Conservation (phyloP, 2,797 vertebrate genomes). For the Morus bassanus region DNA sequence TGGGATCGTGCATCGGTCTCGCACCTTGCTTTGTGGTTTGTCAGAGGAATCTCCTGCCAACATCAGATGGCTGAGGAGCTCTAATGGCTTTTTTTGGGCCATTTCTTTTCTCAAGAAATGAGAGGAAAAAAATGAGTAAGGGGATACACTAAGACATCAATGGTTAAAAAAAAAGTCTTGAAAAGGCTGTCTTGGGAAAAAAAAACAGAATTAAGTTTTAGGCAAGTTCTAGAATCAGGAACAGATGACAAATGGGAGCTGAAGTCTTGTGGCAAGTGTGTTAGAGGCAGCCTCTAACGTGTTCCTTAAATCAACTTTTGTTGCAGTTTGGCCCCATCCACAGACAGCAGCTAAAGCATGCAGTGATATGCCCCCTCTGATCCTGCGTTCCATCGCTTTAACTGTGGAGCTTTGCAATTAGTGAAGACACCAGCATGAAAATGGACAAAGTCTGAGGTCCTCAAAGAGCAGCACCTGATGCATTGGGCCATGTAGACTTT, state of each 20-base stretch:
- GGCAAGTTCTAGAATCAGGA: neutral
- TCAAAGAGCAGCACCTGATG: neutral
- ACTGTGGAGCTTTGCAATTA: neutral
- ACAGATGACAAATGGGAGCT: conserved; percentile 4
- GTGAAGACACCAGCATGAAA: neutral
- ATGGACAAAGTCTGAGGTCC: neutral
- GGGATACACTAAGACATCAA: neutral
- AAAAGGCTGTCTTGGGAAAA: neutral
- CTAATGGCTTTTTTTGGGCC: neutral
- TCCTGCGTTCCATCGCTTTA: accelerated
- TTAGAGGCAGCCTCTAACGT: neutral
- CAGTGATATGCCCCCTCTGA: neutral
- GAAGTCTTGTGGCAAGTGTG: neutral
- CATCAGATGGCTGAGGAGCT: neutral
- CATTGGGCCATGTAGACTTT: neutral
- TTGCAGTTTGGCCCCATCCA: neutral
- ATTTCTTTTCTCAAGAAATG: neutral
- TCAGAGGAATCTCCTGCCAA: neutral
- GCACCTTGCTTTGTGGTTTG: neutral
- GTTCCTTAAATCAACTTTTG: neutral
- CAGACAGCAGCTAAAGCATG: neutral
- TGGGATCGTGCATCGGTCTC: accelerated
- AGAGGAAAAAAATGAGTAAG: neutral
- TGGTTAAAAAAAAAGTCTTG: neutral
- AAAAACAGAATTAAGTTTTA: neutral